Evolutionary conservation across 2,888 invertebrate species (phyloP).

Genomic region (Chelonus formosanus): DNA sequence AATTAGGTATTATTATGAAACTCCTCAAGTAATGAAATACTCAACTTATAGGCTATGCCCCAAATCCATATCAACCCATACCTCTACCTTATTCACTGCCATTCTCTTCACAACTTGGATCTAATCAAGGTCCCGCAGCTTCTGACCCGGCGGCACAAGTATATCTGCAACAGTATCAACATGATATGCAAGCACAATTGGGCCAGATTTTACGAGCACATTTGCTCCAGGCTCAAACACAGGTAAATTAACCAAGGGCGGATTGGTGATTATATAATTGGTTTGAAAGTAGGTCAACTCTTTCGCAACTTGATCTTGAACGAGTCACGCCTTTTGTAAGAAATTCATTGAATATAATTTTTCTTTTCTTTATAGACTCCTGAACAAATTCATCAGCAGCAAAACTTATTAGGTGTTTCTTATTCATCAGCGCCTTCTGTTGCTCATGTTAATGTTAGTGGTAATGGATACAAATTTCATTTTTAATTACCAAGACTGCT

Average conservation of each 20-base stretch:
- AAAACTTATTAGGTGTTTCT: conserved; percentile 60
- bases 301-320: conserved; percentile 18
- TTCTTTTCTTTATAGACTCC: conserved; percentile 41
- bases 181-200: conserved; percentile 39
- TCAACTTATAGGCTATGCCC: too few species aligned
- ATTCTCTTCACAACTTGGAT: conserved; percentile 21
- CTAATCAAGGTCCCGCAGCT: too few species aligned
- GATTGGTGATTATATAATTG: conserved; percentile 8
- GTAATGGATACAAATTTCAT: conserved; percentile 61
- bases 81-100: conserved; percentile 38
- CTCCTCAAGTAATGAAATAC: too few species aligned
- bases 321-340: conserved; percentile 4
- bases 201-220: conserved; percentile 16
- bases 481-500: conserved; percentile 44
- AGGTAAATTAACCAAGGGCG: conserved; percentile 7
- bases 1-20: too few species aligned
- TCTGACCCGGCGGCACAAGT: conserved; percentile 45
- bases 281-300: conserved; percentile 8
- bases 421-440: conserved; percentile 66
- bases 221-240: conserved; percentile 33
- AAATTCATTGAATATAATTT: conserved; percentile 5
- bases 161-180: conserved; percentile 43
- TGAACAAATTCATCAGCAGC: conserved; percentile 44
- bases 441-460: conserved; percentile 66
- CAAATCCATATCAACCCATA: conserved; percentile 44